phyloP scores from a whole-genome alignment of 2,113 vertebrate genomes.

The Candoia aspera region DNA sequence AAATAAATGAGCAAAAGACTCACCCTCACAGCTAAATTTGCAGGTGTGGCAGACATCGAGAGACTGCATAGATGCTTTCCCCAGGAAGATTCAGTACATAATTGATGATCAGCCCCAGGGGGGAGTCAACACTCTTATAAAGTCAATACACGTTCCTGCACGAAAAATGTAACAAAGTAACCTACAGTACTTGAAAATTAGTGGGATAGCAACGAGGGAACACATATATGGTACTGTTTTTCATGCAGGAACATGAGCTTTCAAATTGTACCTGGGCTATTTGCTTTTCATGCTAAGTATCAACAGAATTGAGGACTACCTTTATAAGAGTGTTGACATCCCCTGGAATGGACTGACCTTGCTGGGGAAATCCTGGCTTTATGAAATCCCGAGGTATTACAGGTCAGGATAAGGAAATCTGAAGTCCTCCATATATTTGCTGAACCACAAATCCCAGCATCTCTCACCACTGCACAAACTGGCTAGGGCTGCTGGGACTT shows the following conservation, averaged over 20 bases:
- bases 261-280: not conserved
- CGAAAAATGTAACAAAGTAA: constrained; percentile 39
- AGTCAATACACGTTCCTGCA: constrained; percentile 34
- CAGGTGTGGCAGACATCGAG: constrained; percentile 28
- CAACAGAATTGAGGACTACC: not conserved
- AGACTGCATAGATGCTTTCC: constrained; percentile 30
- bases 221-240: constrained; percentile 11
- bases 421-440: not conserved
- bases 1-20: constrained; percentile 35
- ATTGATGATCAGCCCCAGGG: constrained; percentile 29
- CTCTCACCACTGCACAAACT: not conserved
- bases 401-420: not conserved
- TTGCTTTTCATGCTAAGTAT: not conserved
- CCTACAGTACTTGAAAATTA: constrained; percentile 28
- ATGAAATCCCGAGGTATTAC: not conserved
- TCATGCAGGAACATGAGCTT: constrained; percentile 34
- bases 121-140: constrained; percentile 24
- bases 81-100: constrained; percentile 30
- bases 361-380: not conserved
- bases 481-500: not conserved
- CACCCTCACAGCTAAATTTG: constrained; percentile 33
- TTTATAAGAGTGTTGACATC: constrained; percentile 5
- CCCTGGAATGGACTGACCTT: not conserved
- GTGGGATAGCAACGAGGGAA: constrained; percentile 1
- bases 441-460: not conserved